Base-by-base conservation (phyloP, 2,113 vertebrate species). In the Coreoperca whiteheadi region DNA sequence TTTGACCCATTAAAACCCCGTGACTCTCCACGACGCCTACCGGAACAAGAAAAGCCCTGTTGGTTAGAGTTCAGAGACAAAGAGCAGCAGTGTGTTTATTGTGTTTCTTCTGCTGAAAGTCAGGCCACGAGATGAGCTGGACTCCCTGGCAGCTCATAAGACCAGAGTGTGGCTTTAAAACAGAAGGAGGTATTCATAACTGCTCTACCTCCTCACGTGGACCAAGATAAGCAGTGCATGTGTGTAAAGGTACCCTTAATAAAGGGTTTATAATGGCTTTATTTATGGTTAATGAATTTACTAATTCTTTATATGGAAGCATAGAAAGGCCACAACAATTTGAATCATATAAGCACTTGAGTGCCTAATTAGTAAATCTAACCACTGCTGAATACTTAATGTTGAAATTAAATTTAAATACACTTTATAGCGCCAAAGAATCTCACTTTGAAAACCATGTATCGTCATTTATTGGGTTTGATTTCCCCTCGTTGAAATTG, bases 151-250 rank as follows among this genome's bases (percentile, higher is more conserved):
- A 43, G 71, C 75, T 92, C 87, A 88, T 90, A 77, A 87, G 87
- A 92, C 84, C 88, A 14, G 39, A 82, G 67, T 80, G 72, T 51
- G 69, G 79, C 54, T 79, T 59, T 70, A 56, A 81, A 68, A 82
- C 82, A 90, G 84, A 81, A 84, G 41, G 23, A 83, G 63, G 76
- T 86, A 89, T 90, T 87, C 85, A 89, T 83, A 39, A 79, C 15
- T 20, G 60, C 73, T 41, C 30, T 56, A 74, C 66, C 65, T 75
- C 53, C 64, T 83, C 84, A 89, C 57, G 9, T 77, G 77, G 59
- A 34, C 14, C 2, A 3, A 72, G 34, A 61, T 28, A 21, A 60
- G 43, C 34, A 6, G 51, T 6, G 51, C 32, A 53, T 61, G 66
- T 60, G 61, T 46, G 53, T 39, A n/a, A n/a, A n/a, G n/a, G n/a